Conservation (phyloP, 2,888 invertebrate genomes). For the Ormyrus thymus region DNA sequence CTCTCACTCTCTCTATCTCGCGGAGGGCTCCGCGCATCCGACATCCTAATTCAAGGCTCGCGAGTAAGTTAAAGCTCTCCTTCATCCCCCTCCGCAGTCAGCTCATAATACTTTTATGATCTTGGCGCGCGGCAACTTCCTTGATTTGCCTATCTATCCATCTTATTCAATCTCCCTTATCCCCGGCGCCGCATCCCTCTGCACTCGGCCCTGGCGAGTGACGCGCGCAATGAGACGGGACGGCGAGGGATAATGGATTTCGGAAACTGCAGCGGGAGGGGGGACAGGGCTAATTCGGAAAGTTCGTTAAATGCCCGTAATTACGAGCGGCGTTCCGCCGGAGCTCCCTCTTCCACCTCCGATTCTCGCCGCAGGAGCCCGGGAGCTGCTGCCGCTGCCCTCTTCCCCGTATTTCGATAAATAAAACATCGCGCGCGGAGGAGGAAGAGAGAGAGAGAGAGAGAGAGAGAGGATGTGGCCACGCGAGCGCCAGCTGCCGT, state of each 20-base stretch:
- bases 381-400: no score
- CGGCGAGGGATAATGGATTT: conserved; percentile 69
- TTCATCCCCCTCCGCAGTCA: conserved; percentile 23
- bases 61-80: conserved; percentile 44
- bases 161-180: conserved; percentile 52
- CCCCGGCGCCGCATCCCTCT: conserved; percentile 3
- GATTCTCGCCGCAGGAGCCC: neutral
- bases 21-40: neutral
- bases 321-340: conserved; percentile 60
- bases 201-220: conserved; percentile 19
- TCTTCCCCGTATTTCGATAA: conserved; percentile 24
- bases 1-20: neutral
- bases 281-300: conserved; percentile 70
- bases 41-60: conserved; percentile 50
- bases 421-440: conserved; percentile 34
- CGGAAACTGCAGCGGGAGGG: conserved; percentile 63
- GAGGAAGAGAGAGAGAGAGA: neutral
- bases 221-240: conserved; percentile 60
- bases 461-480: neutral
- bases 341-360: conserved; percentile 18
- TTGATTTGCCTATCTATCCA: conserved; percentile 44
- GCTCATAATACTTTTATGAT: conserved; percentile 52
- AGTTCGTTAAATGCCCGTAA: conserved; percentile 72
- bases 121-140: conserved; percentile 19
- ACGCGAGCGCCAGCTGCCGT: conserved; percentile 7